Evolutionary conservation across 2,113 vertebrate genomes (phyloP).

Genomic region (Protomyctophum bolini): DNA sequence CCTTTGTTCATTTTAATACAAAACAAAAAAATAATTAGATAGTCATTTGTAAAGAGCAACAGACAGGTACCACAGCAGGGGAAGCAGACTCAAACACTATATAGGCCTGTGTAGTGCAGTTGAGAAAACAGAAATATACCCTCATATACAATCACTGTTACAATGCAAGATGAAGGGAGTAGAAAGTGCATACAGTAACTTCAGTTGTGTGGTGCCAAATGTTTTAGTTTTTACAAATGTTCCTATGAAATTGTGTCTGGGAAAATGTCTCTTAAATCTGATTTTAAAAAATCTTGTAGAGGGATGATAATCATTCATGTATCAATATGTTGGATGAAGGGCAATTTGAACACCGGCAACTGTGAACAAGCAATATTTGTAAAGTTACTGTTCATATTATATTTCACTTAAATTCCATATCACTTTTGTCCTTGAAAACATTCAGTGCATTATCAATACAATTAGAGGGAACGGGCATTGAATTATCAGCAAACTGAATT

Average conservation of each 20-base stretch:
- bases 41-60: conserved; percentile 59
- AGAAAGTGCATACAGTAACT: conserved; percentile 6
- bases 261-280: neutral
- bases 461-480: conserved; percentile 3
- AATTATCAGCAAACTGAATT: conserved; percentile 1
- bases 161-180: conserved; percentile 21
- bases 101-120: conserved; percentile 19
- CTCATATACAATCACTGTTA: conserved; percentile 29
- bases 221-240: too few species aligned
- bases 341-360: neutral
- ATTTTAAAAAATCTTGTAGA: neutral
- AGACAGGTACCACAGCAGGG: conserved; percentile 54
- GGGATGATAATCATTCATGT: neutral
- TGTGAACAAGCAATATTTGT: neutral
- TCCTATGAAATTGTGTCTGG: neutral
- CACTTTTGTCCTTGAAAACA: conserved; percentile 9
- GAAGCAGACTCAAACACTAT: conserved; percentile 48
- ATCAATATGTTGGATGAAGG: neutral
- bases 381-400: neutral
- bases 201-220: too few species aligned
- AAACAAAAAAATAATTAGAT: conserved; percentile 72
- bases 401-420: conserved; percentile 7
- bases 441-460: conserved; percentile 9
- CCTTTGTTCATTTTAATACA: conserved; percentile 71
- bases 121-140: conserved; percentile 19